Evolutionary conservation across 2,797 vertebrate genomes (phyloP).

Genomic region (Takifugu ocellatus): DNA sequence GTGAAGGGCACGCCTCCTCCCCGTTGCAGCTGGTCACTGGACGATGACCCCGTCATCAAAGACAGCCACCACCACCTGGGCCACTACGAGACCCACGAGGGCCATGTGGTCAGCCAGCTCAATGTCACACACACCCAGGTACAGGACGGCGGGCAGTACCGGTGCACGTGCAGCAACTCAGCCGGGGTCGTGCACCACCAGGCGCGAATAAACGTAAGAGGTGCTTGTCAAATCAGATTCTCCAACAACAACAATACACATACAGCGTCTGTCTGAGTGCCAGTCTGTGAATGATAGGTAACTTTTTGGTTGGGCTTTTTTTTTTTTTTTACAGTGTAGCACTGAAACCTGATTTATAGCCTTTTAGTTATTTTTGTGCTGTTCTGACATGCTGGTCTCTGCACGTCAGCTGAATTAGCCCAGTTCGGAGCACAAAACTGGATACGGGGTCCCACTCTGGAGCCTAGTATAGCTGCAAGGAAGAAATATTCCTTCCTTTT

Average conservation of each 20-base stretch:
- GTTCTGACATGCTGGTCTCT: slow-evolving; percentile 34
- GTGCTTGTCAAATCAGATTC: slow-evolving; percentile 99
- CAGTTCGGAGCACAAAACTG: slow-evolving; percentile 47
- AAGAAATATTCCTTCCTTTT: slow-evolving; percentile 44
- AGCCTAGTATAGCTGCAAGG: slow-evolving; percentile 58
- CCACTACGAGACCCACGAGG: slow-evolving; percentile 91
- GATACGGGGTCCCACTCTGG: slow-evolving; percentile 40
- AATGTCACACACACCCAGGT: slow-evolving; percentile 96
- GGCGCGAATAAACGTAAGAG: slow-evolving; percentile 99
- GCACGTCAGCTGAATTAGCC: slow-evolving; percentile 56
- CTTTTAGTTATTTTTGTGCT: slow-evolving; percentile 36
- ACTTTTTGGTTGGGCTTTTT: no score
- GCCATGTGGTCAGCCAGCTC: slow-evolving; percentile 95
- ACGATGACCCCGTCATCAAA: slow-evolving; percentile 94
- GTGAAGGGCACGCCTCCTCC: slow-evolving; percentile 96
- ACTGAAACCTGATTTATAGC: not conserved
- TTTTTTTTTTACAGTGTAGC: no score
- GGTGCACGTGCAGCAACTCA: slow-evolving; percentile 98
- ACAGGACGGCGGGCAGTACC: slow-evolving; percentile 95
- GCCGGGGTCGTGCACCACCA: slow-evolving; percentile 98
- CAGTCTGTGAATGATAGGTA: no score
- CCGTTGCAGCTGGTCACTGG: slow-evolving; percentile 91
- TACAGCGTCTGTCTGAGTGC: slow-evolving; percentile 46
- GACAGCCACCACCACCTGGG: slow-evolving; percentile 92
- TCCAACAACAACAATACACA: slow-evolving; percentile 87